A percentile compares a stretch with the other conserved stretches of the same genome.
phyloP scores from a whole-genome alignment of 1,140 invertebrate species.

The Maconellicoccus hirsutus region DNA sequence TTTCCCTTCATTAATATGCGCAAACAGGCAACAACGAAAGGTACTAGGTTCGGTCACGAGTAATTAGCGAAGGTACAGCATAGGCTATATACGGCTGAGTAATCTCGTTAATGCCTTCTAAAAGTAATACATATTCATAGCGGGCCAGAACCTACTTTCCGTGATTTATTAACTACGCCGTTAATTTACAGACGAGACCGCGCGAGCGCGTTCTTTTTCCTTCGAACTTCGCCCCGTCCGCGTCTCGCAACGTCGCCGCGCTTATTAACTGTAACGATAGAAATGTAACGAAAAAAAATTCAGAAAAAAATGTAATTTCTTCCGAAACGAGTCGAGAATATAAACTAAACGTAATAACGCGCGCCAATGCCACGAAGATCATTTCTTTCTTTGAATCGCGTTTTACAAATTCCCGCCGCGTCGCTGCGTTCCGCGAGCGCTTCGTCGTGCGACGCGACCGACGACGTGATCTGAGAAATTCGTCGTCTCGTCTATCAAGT shows the following conservation, averaged over 20 bases:
- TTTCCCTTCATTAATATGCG: conserved; percentile 20
- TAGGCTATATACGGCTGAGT: conserved; percentile 16
- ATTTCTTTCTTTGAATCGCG: no score
- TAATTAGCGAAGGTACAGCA: conserved; percentile 22
- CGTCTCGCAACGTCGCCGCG: no score
- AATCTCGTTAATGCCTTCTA: conserved; percentile 19
- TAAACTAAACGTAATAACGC: no score
- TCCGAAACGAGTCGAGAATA: background rate
- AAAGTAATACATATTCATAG: conserved; percentile 20
- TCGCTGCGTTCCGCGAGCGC: no score
- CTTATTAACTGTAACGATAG: conserved; percentile 20
- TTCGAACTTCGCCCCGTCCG: no score
- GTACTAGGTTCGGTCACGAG: conserved; percentile 19
- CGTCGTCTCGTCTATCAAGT: no score
- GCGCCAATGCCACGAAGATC: no score
- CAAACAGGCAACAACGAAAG: conserved; percentile 6
- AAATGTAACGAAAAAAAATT: conserved; percentile 16
- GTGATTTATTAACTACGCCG: conserved; percentile 20
- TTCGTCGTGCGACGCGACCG: no score
- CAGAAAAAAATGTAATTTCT: background rate
- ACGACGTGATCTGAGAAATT: no score
- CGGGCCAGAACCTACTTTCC: conserved; percentile 17
- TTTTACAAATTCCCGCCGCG: no score
- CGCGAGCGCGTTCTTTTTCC: background rate
- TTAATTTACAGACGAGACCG: conserved; percentile 15